Percentiles rank a stretch among this genome's conserved stretches.
Conservation (phyloP, 2,888 invertebrate genomes). For the Meliscaeva auricollis region DNA sequence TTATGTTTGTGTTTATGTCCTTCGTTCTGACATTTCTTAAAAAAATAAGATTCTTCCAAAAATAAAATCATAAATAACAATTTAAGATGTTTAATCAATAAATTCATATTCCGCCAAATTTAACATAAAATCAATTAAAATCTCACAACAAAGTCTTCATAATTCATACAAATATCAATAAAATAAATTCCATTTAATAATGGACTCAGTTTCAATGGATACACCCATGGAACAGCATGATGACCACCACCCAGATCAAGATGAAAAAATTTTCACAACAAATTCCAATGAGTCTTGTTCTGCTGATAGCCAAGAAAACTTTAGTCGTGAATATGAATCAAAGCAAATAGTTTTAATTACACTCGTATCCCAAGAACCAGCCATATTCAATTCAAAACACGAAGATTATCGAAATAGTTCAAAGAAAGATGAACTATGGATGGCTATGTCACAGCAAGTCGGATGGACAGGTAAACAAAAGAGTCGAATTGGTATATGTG, state of each 20-base stretch:
- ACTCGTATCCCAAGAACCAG: conserved; percentile 81
- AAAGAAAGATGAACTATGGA: conserved; percentile 81
- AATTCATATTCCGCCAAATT: not conserved
- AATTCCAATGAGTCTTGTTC: conserved; percentile 9
- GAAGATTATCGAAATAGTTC: conserved; percentile 80
- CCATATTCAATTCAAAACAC: conserved; percentile 82
- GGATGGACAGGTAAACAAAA: conserved; percentile 80
- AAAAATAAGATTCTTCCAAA: not conserved
- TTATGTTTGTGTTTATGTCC: not conserved
- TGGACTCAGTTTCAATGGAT: not conserved
- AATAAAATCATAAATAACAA: not conserved
- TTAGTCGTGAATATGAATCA: conserved; percentile 44
- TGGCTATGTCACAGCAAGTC: conserved; percentile 79
- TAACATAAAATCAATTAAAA: not conserved
- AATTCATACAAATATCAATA: not conserved
- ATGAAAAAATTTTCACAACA: not conserved
- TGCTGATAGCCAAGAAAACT: not conserved
- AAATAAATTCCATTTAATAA: too few species aligned
- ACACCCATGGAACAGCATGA: not conserved
- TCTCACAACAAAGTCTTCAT: not conserved
- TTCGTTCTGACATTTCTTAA: conserved; percentile 2
- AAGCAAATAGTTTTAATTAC: conserved; percentile 81
- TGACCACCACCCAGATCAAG: not conserved
- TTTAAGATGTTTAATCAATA: conserved; percentile 8
- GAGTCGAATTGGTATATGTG: not conserved